A percentile compares a stretch with the other conserved stretches of the same genome.
phyloP scores from a whole-genome alignment of 2,888 invertebrate genomes.

The Caenorhabditis plicata region DNA sequence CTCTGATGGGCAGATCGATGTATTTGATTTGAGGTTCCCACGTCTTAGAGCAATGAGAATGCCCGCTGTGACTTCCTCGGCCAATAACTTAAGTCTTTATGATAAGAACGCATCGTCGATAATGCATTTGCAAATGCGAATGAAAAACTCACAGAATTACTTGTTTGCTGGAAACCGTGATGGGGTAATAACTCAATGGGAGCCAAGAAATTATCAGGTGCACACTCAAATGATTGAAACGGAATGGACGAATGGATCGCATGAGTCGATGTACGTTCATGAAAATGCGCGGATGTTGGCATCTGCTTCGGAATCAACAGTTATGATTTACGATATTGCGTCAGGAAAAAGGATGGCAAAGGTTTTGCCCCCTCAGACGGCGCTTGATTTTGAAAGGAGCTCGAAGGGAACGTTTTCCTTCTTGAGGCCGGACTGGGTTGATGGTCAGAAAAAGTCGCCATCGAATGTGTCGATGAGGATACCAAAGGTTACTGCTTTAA shows the following conservation, averaged over 20 bases:
- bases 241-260: constrained; percentile 4
- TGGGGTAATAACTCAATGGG: constrained; percentile 75
- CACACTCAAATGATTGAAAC: background rate
- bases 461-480: background rate
- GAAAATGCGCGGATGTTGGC: constrained; percentile 19
- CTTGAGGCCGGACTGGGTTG: constrained; percentile 8
- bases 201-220: constrained; percentile 67
- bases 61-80: background rate
- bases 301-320: constrained; percentile 2
- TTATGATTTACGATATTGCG: constrained; percentile 15
- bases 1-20: constrained; percentile 20
- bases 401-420: constrained; percentile 9
- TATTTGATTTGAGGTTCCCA: constrained; percentile 12
- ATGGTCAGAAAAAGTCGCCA: constrained; percentile 7
- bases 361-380: constrained; percentile 2
- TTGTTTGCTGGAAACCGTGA: constrained; percentile 70
- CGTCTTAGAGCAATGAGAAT: constrained; percentile 5
- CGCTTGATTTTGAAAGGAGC: background rate
- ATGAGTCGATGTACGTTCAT: constrained; percentile 16
- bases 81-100: background rate
- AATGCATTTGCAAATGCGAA: constrained; percentile 10
- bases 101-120: constrained; percentile 5
- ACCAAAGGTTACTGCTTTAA: constrained; percentile 20
- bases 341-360: constrained; percentile 8
- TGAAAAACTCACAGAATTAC: constrained; percentile 14